phyloP scores from a whole-genome alignment of 2,113 vertebrate species.

The Tichodroma muraria region DNA sequence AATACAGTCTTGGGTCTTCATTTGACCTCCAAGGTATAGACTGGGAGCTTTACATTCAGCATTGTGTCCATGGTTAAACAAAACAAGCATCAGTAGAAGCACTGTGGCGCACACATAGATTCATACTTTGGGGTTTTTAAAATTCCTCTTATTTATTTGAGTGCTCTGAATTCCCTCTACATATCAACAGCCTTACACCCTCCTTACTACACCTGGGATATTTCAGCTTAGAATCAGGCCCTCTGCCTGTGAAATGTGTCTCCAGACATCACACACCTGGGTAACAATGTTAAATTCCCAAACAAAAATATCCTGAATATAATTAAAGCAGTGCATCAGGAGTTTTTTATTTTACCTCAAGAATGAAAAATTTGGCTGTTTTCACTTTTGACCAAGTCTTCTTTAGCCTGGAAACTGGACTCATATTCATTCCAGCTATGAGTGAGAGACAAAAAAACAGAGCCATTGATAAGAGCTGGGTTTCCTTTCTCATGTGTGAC shows the following conservation, averaged over 20 bases:
- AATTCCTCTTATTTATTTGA: not conserved
- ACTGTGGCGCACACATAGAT: not conserved
- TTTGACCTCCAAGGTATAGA: not conserved
- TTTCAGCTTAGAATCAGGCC: not conserved
- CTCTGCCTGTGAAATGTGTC: not conserved
- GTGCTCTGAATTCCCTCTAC: not conserved
- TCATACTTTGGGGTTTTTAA: rapidly evolving
- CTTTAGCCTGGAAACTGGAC: slow-evolving; percentile 89
- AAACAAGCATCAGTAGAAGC: not conserved
- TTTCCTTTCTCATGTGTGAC: not conserved
- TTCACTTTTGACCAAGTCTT: slow-evolving; percentile 97
- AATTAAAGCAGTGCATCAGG: not conserved
- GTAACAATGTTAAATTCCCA: not conserved
- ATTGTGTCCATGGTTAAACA: not conserved
- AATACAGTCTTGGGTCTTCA: not conserved
- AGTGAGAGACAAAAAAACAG: not conserved
- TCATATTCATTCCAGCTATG: slow-evolving; percentile 94
- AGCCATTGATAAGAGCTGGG: not conserved
- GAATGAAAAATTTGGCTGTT: slow-evolving; percentile 92
- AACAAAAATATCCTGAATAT: not conserved
- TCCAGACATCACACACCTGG: not conserved
- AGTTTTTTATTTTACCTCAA: slow-evolving; percentile 77
- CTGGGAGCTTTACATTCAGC: not conserved
- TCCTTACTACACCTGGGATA: not conserved
- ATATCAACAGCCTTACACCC: not conserved